Evolutionary conservation across 2,888 invertebrate species (phyloP).

Genomic region (Chymomyza procnemis): DNA sequence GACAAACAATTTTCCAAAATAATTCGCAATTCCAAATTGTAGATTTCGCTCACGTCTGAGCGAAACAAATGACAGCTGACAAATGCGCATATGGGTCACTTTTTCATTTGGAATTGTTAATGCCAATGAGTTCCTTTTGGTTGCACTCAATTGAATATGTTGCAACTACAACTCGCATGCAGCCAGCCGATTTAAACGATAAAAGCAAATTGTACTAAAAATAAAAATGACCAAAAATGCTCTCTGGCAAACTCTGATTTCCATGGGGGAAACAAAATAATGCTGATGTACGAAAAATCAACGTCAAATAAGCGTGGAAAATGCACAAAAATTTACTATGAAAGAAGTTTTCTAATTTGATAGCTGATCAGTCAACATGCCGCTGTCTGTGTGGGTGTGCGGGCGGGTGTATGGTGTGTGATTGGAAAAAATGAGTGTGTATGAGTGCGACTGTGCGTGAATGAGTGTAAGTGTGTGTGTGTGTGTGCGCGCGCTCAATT

Average conservation of each 20-base stretch:
- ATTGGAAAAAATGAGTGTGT: neutral
- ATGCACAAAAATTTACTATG: neutral
- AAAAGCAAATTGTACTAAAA: neutral
- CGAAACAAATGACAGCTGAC: neutral
- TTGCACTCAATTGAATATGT: neutral
- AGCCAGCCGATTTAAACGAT: neutral
- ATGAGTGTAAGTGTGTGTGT: neutral
- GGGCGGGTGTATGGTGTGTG: neutral
- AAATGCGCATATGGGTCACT: neutral
- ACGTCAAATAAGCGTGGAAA: neutral
- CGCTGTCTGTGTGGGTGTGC: too few species aligned
- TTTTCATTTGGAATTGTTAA: neutral
- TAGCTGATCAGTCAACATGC: neutral
- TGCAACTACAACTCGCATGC: neutral
- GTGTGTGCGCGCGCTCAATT: neutral
- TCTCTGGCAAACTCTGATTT: neutral
- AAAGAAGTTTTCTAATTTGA: neutral
- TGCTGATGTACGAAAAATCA: neutral
- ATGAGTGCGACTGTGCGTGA: neutral
- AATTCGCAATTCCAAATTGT: neutral
- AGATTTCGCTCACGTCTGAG: neutral
- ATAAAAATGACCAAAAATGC: neutral
- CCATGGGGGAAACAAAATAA: neutral
- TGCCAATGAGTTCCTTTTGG: neutral
- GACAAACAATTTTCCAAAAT: neutral